Evolutionary conservation across 2,888 invertebrate species (phyloP), one percentile per base, ranked within the genome.

Genomic region (Ophion costatus): DNA sequence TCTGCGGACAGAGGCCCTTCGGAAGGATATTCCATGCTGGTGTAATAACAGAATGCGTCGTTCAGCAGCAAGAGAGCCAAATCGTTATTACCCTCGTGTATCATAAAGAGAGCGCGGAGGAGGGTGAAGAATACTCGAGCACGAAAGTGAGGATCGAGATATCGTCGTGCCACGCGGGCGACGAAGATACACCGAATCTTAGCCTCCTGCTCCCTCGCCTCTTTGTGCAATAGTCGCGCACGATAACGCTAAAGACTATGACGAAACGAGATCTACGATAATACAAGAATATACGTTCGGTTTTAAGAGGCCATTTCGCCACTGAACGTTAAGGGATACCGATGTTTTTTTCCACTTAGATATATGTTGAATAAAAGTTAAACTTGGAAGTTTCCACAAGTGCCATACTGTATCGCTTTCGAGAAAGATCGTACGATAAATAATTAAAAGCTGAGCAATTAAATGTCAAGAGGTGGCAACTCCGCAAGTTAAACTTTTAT

Each of bases 91-190:
- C 24, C 45, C 24, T 45, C 24, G 33, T 20, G 38, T 22, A 45
- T 38, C n/a, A 24, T 63, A 17, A 61, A 22, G 7, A 42, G 17
- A 14, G 1, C 17, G 51, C 51, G 51, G 1, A 51, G 29, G 29
- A 29, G 57, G 11, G 42, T n/a, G 42, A 24, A 24, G 42, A 42
- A 24, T 38, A 20, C 38, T 24, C 9, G 22, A 73, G n/a, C 38
- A 73, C 73, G 61, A 61, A 63, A 33, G 61, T 24, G 45, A 29
- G 11, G 63, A 42, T 45, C 59, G 24, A 61, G 63, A 42, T 22
- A 63, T 24, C 24, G 42, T 29, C 75, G 51, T 75, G 33, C 51
- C 29, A 51, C 24, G 51, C 42, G 20, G 42, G 29, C 22, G 24
- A 63, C 63, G n/a, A 63, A 51, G 38, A 51, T 5, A 51, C 51